These are phyloP conservation scores for Nephrotoma guestfalica DNA, from an alignment of 2,888 invertebrate genomes.

Conservation along the genomic window DNA sequence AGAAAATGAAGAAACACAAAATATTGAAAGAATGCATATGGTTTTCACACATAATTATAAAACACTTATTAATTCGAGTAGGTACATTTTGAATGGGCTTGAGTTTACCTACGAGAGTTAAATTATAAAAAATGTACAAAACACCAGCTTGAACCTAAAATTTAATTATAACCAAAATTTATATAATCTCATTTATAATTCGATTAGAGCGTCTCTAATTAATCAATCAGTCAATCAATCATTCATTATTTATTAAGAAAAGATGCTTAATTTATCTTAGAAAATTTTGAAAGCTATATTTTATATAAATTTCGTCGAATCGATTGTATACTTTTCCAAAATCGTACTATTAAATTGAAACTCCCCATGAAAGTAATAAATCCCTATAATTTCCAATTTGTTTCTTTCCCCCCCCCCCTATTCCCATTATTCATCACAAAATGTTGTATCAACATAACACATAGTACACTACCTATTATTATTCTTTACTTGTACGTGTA, in stretches of 20 bases:
- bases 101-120: neutral
- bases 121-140: neutral
- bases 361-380: neutral
- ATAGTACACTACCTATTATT: neutral
- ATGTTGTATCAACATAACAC: too few species aligned
- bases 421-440: neutral
- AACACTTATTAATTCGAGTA: neutral
- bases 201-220: neutral
- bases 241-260: neutral
- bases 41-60: neutral
- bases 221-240: neutral
- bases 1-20: neutral
- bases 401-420: neutral
- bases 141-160: neutral
- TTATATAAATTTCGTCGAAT: neutral
- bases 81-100: neutral
- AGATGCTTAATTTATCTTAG: neutral
- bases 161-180: neutral
- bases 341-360: neutral
- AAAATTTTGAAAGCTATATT: neutral
- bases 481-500: neutral
- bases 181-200: neutral
- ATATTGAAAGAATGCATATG: neutral
- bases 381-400: neutral
- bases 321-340: neutral